Evolutionary conservation across 1,140 invertebrate genomes (phyloP).

Genomic region (Cheumatopsyche charites): DNA sequence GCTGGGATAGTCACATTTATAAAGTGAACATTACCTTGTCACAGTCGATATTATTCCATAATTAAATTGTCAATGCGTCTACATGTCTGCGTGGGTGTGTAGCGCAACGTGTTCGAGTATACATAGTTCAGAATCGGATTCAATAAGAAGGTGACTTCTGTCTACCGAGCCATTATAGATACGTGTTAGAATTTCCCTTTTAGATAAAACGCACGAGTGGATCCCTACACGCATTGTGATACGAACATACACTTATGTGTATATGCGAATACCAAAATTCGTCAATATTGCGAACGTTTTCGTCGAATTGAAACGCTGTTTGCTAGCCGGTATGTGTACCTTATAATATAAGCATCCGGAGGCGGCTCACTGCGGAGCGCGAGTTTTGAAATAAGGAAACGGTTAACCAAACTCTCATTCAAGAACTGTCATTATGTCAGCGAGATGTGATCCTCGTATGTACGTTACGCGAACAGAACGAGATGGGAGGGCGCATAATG

Average conservation of each 20-base stretch:
- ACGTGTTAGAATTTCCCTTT: constrained; percentile 1
- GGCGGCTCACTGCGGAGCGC: neutral
- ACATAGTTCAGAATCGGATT: neutral
- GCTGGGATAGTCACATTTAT: constrained; percentile 34
- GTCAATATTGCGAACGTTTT: constrained; percentile 4
- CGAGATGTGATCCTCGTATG: constrained; percentile 16
- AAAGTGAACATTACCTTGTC: constrained; percentile 37
- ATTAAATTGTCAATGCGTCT: neutral
- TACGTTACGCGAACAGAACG: neutral
- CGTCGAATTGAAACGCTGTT: neutral
- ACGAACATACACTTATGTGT: too few species aligned
- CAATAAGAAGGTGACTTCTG: too few species aligned
- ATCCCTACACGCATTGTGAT: too few species aligned
- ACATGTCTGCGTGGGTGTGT: constrained; percentile 4
- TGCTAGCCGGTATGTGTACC: too few species aligned
- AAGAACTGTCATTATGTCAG: constrained; percentile 22
- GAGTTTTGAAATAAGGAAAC: constrained; percentile 21
- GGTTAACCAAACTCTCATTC: constrained; percentile 26
- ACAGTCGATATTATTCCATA: constrained; percentile 22
- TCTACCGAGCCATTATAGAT: too few species aligned
- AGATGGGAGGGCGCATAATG: neutral
- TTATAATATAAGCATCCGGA: neutral
- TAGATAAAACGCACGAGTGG: too few species aligned
- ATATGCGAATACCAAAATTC: neutral
- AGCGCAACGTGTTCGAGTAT: neutral